Percentiles rank a stretch among this genome's conserved stretches.
Evolutionary conservation across 1,140 invertebrate genomes (phyloP).

Genomic region (Acarapis woodi): DNA sequence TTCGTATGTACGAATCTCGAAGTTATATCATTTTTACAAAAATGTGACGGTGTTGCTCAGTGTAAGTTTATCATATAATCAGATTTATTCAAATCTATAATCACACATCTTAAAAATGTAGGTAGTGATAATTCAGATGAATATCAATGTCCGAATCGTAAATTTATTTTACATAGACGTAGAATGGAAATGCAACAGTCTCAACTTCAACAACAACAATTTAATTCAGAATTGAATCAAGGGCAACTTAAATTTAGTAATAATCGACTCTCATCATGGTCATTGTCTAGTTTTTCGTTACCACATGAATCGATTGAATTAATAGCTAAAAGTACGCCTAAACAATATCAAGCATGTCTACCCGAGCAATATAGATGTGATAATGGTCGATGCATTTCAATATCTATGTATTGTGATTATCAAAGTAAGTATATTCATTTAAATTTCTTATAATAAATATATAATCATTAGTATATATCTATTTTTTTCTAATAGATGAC

Average conservation of each 20-base stretch:
- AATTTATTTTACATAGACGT: no score
- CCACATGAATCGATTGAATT: no score
- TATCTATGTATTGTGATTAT: slow-evolving; percentile 8
- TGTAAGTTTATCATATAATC: no score
- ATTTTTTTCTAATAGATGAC: slow-evolving; percentile 13
- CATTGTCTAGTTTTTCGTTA: no score
- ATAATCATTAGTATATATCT: neutral
- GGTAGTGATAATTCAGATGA: slow-evolving; percentile 13
- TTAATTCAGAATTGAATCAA: no score
- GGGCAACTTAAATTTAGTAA: no score
- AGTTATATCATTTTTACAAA: slow-evolving; percentile 13
- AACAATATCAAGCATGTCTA: slow-evolving; percentile 5
- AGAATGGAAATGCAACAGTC: no score
- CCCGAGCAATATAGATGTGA: slow-evolving; percentile 14
- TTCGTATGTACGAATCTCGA: slow-evolving; percentile 14
- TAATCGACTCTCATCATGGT: no score
- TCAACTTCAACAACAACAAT: no score
- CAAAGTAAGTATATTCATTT: neutral
- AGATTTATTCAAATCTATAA: neutral
- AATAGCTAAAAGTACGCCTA: no score
- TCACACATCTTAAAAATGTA: neutral
- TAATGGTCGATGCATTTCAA: slow-evolving; percentile 15
- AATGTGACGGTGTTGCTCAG: slow-evolving; percentile 12
- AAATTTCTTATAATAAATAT: neutral
- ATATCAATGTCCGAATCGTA: no score